Percentiles rank a stretch among this genome's conserved stretches.
These are phyloP conservation scores for Salmo trutta DNA, from an alignment of 2,797 vertebrate species.

Conservation along the genomic window DNA sequence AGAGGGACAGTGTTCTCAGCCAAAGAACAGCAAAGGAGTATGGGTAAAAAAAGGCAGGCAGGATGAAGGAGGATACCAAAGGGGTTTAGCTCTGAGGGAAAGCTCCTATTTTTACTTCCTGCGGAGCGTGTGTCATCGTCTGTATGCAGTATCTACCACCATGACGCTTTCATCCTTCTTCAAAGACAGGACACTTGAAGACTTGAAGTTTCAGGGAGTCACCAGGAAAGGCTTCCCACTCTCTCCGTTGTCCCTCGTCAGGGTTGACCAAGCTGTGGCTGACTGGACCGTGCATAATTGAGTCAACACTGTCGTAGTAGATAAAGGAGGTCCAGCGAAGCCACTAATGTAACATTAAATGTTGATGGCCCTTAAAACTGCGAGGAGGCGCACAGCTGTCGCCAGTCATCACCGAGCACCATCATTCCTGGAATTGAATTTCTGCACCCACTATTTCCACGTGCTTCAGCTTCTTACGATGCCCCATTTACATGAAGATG, in stretches of 20 bases:
- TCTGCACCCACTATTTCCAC: background rate
- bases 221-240: background rate
- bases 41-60: too few relatives aligned
- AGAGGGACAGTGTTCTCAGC: background rate
- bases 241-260: slow-evolving; percentile 36
- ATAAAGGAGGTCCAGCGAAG: slow-evolving; percentile 59
- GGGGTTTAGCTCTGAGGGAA: slow-evolving; percentile 48
- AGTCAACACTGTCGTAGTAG: slow-evolving; percentile 69
- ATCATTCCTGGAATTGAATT: slow-evolving; percentile 40
- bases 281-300: slow-evolving; percentile 63
- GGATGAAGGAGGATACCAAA: slow-evolving; percentile 19
- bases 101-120: slow-evolving; percentile 50
- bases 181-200: slow-evolving; percentile 42
- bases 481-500: background rate
- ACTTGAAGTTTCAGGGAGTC: slow-evolving; percentile 8
- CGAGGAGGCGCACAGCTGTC: slow-evolving; percentile 66
- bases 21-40: too few relatives aligned
- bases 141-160: background rate
- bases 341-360: slow-evolving; percentile 72
- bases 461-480: background rate
- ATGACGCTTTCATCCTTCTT: slow-evolving; percentile 62
- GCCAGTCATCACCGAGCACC: slow-evolving; percentile 63
- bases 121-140: background rate
- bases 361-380: slow-evolving; percentile 73
- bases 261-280: slow-evolving; percentile 41